Base-by-base conservation (phyloP, 2,888 invertebrate genomes). In the Campoplex capitator region DNA sequence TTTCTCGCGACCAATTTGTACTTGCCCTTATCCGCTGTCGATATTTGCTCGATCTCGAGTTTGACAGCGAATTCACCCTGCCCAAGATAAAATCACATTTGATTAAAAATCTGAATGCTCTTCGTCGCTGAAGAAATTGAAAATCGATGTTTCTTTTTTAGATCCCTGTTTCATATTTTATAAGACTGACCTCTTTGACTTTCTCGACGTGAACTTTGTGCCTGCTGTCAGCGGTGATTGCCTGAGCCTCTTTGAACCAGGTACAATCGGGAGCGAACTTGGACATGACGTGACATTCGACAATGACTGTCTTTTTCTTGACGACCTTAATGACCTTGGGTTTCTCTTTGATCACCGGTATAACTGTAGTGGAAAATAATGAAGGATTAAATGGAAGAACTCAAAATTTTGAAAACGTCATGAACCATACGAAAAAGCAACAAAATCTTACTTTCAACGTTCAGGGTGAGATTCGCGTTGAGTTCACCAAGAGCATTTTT, bases 401-500 rank as follows among this genome's bases (percentile, higher is more conserved):
- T 56, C 18, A 16, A 54, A 70, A 54, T 28, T 4, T 56, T 18
- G 35, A 16, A 28, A 4, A 11, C 32, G 13, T 71, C 16, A 32
- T 1, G 6, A 62, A 23, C 0, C 28, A 32, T 32, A 3, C 32
- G 23, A 58, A 16, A 62, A 62, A 3, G 3, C 0, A 32, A 62
- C 16, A 1, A 28, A 23, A 71, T 95, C 97, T 96, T 95, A 98
- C 98, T 99, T 97, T 99, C 99, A 95, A 99, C 98, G 95, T 99
- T 99, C 92, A 99, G 96, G 90, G 99, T 99, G 90, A 99, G 96
- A 95, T 99, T 99, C 87, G 99, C 99, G 94, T 99, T 99, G 89
- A 99, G 96, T 96, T 99, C 99, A 91, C 99, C 99, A 93, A 98
- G 97, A 92, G 97, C 96, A 95, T 99, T 99, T 95, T 98, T 99